Evolutionary conservation across 2,797 vertebrate genomes (phyloP), one percentile per base, ranked within the genome.

Genomic region (Nyctibius grandis): DNA sequence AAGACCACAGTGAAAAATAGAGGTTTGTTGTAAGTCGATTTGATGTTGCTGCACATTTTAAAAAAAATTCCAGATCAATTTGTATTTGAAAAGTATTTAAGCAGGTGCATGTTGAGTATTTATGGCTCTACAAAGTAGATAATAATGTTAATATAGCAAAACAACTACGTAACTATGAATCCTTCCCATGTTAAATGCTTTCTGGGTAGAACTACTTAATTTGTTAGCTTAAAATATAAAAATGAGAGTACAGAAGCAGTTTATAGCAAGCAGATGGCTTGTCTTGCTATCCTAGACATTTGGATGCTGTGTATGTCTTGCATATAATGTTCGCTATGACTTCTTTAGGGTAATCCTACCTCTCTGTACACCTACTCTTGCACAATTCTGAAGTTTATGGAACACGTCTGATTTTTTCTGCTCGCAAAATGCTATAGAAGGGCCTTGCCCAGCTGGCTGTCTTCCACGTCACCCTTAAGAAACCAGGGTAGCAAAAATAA

Each of bases 51-150:
- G 34, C 5, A 21, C 67, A n/a, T 96, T 92, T 73, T 7, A 94
- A 93, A 92, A 75, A 81, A 53, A 70, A 72, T 9, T 26, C 18
- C 19, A 83, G 12, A 65, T 34, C 8, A 42, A 78, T 91, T 94
- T 76, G 40, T 85, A 74, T 85, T 92, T 25, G 23, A 95, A 96
- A 95, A 96, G 29, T 88, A 86, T 91, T 97, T 90, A 84, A 97
- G 61, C 70, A 86, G 61, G 17, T 44, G 6, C 7, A 42, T 26
- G 33, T 44, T 95, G 69, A 92, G 36, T 48, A 48, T 48, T 81
- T 76, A 65, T 63, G 21, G 36, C 82, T 87, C 68, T 92, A 87
- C 56, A 8, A 68, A 86, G 48, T 68, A 82, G 29, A 75, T 25
- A 68, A 1, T 12, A 89, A 90, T 44, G 15, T 86, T 92, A 94